These are phyloP conservation scores for Aradophagus sp. DNA, from an alignment of 1,140 invertebrate genomes.

Conservation along the genomic window DNA sequence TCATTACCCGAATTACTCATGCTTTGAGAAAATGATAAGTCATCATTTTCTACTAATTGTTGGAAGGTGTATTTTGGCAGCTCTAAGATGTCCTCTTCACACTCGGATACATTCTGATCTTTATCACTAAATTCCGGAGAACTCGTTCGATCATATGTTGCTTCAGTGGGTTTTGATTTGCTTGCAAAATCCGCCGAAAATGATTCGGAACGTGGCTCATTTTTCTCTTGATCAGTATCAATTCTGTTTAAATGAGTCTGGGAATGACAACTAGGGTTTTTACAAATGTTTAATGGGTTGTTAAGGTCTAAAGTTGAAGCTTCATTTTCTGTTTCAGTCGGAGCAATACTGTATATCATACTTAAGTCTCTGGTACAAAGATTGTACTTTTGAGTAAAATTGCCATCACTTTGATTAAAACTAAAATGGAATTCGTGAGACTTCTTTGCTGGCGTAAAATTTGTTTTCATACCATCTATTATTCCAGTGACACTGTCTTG, in stretches of 20 bases:
- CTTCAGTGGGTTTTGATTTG: not conserved
- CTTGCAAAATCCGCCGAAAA: constrained; percentile 17
- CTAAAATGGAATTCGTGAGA: not conserved
- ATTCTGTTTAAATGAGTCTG: not conserved
- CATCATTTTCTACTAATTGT: constrained; percentile 34
- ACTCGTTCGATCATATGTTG: not conserved
- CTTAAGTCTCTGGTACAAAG: constrained; percentile 64
- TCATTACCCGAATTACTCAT: constrained; percentile 67
- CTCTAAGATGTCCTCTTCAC: constrained; percentile 63
- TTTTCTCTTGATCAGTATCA: not conserved
- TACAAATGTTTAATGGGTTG: too few relatives aligned
- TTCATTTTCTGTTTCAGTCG: constrained; percentile 38
- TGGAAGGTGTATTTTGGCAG: constrained; percentile 51
- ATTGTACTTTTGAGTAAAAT: constrained; percentile 64
- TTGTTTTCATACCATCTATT: constrained; percentile 61
- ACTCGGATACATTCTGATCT: constrained; percentile 34
- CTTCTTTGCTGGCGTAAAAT: constrained; percentile 59
- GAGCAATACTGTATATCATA: constrained; percentile 68
- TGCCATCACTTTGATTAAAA: constrained; percentile 27
- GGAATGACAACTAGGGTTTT: not conserved
- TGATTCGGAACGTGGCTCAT: constrained; percentile 1
- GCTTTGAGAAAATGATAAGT: constrained; percentile 61
- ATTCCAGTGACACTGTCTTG: constrained; percentile 64
- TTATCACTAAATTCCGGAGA: not conserved
- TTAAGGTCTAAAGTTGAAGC: too few relatives aligned